Percentiles rank a stretch among this genome's conserved stretches.
Evolutionary conservation across 2,888 invertebrate genomes (phyloP).

Genomic region (Frankliniella fusca): DNA sequence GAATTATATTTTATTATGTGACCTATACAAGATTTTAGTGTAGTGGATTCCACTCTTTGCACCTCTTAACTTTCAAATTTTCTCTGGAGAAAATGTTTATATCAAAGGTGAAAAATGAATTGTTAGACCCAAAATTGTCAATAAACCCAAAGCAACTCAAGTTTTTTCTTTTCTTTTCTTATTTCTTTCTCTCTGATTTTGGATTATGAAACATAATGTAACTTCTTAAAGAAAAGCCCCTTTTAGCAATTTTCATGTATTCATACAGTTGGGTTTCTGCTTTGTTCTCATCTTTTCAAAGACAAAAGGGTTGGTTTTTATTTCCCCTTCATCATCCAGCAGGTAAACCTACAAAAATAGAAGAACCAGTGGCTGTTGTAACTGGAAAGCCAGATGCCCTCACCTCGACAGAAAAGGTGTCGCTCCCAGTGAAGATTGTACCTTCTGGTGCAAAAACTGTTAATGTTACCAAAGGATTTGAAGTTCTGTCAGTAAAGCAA

Average conservation of each 20-base stretch:
- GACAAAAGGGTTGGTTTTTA: too few relatives aligned
- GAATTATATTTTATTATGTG: background rate
- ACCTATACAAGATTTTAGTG: background rate
- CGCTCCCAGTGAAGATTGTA: background rate
- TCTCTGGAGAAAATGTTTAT: too few relatives aligned
- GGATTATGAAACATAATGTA: too few relatives aligned
- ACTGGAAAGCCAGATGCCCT: background rate
- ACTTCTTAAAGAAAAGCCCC: too few relatives aligned
- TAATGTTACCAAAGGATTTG: conserved; percentile 57
- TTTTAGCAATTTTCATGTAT: background rate
- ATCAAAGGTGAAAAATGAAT: too few relatives aligned
- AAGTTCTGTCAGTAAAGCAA: conserved; percentile 35
- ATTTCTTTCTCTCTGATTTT: background rate
- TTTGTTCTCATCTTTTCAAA: background rate
- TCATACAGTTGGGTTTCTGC: background rate
- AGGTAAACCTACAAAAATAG: background rate
- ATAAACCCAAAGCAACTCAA: too few relatives aligned
- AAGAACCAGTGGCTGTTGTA: conserved; percentile 1
- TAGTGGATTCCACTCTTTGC: too few relatives aligned
- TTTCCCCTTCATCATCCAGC: background rate
- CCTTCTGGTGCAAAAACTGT: conserved; percentile 46
- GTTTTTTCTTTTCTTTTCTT: background rate
- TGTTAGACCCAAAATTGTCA: too few relatives aligned
- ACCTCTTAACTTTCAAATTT: too few relatives aligned
- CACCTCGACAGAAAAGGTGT: too few relatives aligned